A percentile compares a stretch with the other conserved stretches of the same genome.
These are phyloP conservation scores for Sylvia atricapilla DNA, from an alignment of 2,113 vertebrate species.

Conservation along the genomic window DNA sequence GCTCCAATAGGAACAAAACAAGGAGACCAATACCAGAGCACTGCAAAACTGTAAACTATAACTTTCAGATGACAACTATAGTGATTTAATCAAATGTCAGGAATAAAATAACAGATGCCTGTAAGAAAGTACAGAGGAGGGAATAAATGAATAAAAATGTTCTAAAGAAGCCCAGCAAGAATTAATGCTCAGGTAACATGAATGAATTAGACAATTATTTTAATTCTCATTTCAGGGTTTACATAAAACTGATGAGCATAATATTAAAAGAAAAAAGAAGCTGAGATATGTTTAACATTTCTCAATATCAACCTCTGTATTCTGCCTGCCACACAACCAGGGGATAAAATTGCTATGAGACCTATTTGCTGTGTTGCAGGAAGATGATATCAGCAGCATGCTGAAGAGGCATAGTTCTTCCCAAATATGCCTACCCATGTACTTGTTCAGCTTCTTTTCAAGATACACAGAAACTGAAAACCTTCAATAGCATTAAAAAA, in stretches of 20 bases:
- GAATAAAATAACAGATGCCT: neutral
- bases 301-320: neutral
- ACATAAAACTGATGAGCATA: neutral
- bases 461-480: neutral
- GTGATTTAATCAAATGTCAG: neutral
- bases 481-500: neutral
- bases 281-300: neutral
- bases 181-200: neutral
- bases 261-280: neutral
- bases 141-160: neutral
- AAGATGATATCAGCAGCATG: neutral
- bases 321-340: neutral
- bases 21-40: neutral
- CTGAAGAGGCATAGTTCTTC: neutral
- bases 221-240: neutral
- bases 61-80: neutral
- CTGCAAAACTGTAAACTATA: neutral
- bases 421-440: neutral
- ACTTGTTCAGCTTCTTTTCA: neutral
- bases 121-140: neutral
- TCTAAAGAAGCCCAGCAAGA: neutral
- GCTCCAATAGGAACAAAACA: neutral
- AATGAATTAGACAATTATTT: neutral
- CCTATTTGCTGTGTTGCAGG: neutral
- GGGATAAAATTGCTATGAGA: neutral